Conservation (phyloP, 2,113 vertebrate genomes). For the Craseonycteris thonglongyai region DNA sequence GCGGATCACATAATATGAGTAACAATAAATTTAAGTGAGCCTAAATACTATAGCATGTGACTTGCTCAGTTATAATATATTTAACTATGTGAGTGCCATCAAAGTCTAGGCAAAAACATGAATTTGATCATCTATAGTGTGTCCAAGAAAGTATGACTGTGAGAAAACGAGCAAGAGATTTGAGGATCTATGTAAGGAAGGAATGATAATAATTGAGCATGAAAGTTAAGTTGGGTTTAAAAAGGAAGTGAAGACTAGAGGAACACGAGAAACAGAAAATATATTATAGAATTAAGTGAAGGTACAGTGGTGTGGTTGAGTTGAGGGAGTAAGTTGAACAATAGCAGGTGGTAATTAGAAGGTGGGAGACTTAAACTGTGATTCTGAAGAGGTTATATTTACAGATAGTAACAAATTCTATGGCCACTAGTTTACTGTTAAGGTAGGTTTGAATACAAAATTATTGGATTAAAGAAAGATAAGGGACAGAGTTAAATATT, state of each 20-base stretch:
- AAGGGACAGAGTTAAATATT: neutral
- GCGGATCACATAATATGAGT: neutral
- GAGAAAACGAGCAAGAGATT: neutral
- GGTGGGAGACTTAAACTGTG: neutral
- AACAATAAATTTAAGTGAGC: neutral
- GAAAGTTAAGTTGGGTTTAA: neutral
- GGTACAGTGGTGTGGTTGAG: neutral
- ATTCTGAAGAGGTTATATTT: neutral
- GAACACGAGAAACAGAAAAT: neutral
- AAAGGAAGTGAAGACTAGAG: neutral
- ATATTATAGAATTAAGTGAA: neutral
- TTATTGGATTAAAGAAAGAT: neutral
- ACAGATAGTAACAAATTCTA: neutral
- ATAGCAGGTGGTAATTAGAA: neutral
- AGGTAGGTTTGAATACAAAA: neutral
- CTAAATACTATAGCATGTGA: neutral
- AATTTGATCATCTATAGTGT: neutral
- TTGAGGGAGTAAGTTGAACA: neutral
- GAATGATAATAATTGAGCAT: neutral
- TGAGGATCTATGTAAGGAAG: neutral
- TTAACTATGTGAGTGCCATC: neutral
- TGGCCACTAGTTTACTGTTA: neutral
- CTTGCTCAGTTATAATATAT: neutral
- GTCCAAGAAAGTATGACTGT: neutral
- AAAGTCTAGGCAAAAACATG: neutral